phyloP scores from a whole-genome alignment of 2,888 invertebrate species.

The Hyposoter didymator region DNA sequence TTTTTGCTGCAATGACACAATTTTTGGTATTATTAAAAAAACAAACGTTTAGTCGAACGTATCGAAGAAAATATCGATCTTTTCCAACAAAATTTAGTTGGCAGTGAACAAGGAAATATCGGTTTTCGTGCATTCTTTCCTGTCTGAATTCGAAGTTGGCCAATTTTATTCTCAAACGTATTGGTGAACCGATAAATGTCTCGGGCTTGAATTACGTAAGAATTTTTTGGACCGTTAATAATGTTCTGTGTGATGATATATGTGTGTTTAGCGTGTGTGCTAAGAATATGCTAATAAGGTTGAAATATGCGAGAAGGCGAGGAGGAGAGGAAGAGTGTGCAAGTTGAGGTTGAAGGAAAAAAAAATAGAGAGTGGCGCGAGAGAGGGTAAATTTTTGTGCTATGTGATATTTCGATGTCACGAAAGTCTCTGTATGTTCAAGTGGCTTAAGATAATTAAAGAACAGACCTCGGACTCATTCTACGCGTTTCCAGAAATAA shows the following conservation, averaged over 20 bases:
- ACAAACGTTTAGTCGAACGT: too few relatives aligned
- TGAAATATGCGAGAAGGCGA: conserved; percentile 5
- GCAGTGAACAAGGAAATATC: not conserved
- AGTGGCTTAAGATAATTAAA: conserved; percentile 58
- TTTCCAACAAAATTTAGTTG: too few relatives aligned
- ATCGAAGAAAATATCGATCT: too few relatives aligned
- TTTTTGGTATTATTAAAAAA: too few relatives aligned
- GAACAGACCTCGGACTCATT: conserved; percentile 56
- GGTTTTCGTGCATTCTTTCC: not conserved
- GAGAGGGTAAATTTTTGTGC: not conserved
- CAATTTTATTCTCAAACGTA: not conserved
- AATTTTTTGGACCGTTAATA: conserved; percentile 22
- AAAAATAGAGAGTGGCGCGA: not conserved
- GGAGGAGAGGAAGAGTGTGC: not conserved
- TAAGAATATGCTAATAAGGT: conserved; percentile 14
- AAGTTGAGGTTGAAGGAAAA: not conserved
- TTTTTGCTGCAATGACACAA: too few relatives aligned
- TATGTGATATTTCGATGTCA: conserved; percentile 29
- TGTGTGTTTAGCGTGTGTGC: not conserved
- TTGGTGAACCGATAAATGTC: not conserved
- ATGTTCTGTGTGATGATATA: not conserved
- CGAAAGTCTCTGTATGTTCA: conserved; percentile 61
- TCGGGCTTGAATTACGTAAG: conserved; percentile 15
- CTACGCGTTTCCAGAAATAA: conserved; percentile 4
- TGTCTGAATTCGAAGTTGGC: not conserved